Base-by-base conservation (phyloP, 2,797 vertebrate genomes). In the Buphagus erythrorhynchus region DNA sequence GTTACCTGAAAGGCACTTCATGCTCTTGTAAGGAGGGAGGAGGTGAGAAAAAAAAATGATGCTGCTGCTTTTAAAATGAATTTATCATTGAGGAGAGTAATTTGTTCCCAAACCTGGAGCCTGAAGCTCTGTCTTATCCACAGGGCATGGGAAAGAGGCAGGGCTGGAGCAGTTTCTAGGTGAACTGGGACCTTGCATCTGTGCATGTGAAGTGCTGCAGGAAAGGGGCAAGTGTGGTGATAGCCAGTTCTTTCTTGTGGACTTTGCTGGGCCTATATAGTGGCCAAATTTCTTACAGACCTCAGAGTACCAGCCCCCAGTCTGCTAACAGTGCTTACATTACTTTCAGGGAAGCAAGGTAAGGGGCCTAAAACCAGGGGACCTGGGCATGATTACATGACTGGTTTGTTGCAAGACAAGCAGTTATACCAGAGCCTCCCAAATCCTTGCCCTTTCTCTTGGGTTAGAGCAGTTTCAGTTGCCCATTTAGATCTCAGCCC, bases 1-100 rank as follows among this genome's bases (percentile, higher is more conserved):
- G 63, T 68, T 93, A 96, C 86, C 90, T 87, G 86, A 87, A 89
- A 97, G 49, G 82, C 59, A 90, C 58, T 91, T 91, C 45, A 68
- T 43, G 35, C 28, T 48, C 72, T 83, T 83, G 15, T 45, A 31
- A 20, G 71, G 40, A 93, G 51, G 73, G 69, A 96, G 76, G 88
- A 94, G 48, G 86, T 86, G 77, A 93, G 78, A 87, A 92, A 82
- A 58, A 58, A 77, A 31, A 24, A 2, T 11, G 19, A 12, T 26
- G 45, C 0, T 86, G 33, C 62, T 66, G 24, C 40, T 88, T 85
- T 86, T 81, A 62, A 80, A 59, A 46, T 2, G 0, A 68, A 79
- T 92, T 75, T 67, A 76, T 36, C 74, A 46, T 38, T n/a, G 51
- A 69, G 45, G 22, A 86, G 62, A 78, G 62, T 78, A 80, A 93